A percentile compares a stretch with the other conserved stretches of the same genome.
These are phyloP conservation scores for Hemitrygon akajei DNA, from an alignment of 2,797 vertebrate genomes.

Conservation along the genomic window DNA sequence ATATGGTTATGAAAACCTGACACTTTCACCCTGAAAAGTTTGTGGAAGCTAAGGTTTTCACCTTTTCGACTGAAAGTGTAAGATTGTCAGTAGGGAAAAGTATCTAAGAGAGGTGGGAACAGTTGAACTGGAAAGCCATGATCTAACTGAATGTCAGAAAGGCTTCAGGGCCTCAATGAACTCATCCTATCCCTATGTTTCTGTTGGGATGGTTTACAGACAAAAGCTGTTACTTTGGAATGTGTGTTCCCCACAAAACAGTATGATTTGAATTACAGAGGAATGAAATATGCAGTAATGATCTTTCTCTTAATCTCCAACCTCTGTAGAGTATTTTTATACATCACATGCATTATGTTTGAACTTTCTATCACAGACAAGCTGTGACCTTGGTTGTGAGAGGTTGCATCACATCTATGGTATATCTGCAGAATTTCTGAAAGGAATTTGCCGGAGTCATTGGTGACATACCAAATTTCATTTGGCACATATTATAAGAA, in stretches of 20 bases:
- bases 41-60: not conserved
- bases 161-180: not conserved
- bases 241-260: not conserved
- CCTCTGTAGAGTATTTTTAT: not conserved
- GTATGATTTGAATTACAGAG: not conserved
- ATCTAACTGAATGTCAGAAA: not conserved
- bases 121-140: not conserved
- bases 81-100: not conserved
- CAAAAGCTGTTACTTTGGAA: not conserved
- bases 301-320: not conserved
- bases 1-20: not conserved
- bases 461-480: too few species aligned
- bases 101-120: not conserved
- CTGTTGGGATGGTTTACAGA: not conserved
- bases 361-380: not conserved
- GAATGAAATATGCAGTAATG: not conserved
- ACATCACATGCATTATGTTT: not conserved
- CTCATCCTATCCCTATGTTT: not conserved
- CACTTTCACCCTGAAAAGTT: not conserved
- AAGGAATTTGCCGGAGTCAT: too few species aligned
- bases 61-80: not conserved
- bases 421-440: too few species aligned
- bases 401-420: not conserved
- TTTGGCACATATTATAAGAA: too few species aligned
- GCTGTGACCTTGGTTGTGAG: not conserved